Conservation (phyloP, 1,140 invertebrate genomes). For the Cephus cinctus region DNA sequence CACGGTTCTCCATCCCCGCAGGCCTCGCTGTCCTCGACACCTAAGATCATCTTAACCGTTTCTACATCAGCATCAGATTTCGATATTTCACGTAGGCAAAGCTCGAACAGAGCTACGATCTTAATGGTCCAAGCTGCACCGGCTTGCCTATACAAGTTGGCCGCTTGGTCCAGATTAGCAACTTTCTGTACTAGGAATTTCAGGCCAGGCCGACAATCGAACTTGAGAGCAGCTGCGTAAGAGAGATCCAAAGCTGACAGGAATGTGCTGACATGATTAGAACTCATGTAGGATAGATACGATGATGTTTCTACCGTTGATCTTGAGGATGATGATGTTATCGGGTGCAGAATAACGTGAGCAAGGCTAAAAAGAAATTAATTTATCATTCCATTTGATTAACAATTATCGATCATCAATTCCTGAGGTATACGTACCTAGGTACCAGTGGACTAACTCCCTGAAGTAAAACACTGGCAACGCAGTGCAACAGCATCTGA, state of each 20-base stretch:
- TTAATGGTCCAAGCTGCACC: slow-evolving; percentile 88
- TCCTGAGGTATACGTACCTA: slow-evolving; percentile 46
- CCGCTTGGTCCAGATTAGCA: slow-evolving; percentile 80
- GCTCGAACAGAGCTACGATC: slow-evolving; percentile 81
- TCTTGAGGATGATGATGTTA: slow-evolving; percentile 61
- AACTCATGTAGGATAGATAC: slow-evolving; percentile 22
- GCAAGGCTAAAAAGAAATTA: slow-evolving; percentile 35
- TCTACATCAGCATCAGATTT: slow-evolving; percentile 63
- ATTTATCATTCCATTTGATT: slow-evolving; percentile 1
- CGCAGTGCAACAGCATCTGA: slow-evolving; percentile 87
- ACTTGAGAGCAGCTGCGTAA: slow-evolving; percentile 77
- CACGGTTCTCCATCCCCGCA: slow-evolving; percentile 14
- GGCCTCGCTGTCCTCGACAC: slow-evolving; percentile 49
- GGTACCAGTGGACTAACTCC: slow-evolving; percentile 58
- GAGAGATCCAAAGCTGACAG: slow-evolving; percentile 79
- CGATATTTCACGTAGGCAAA: slow-evolving; percentile 50
- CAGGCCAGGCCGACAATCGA: slow-evolving; percentile 84
- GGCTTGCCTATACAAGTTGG: slow-evolving; percentile 91
- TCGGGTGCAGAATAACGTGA: slow-evolving; percentile 45
- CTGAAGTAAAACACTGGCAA: slow-evolving; percentile 81
- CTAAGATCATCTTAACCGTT: slow-evolving; percentile 66
- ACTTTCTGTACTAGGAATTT: slow-evolving; percentile 95
- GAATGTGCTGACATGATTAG: slow-evolving; percentile 53
- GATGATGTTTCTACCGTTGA: slow-evolving; percentile 28
- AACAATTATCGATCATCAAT: not conserved